Evolutionary conservation across 1,140 invertebrate genomes (phyloP), one percentile per base, ranked within the genome.

Genomic region (Semibalanus balanoides): DNA sequence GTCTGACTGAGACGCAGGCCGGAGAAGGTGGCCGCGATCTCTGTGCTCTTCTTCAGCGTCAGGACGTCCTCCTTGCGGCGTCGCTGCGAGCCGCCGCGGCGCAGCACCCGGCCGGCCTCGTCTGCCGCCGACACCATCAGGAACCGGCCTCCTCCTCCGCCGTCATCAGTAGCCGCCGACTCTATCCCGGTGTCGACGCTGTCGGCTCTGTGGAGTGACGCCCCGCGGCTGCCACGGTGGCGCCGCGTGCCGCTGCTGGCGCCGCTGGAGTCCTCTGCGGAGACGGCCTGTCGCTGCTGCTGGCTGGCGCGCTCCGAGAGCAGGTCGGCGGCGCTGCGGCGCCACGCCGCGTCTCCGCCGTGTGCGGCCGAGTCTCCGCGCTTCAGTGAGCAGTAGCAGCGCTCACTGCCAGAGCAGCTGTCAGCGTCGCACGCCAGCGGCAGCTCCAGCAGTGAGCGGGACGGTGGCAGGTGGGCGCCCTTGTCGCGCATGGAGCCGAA

Each of bases 21-120:
- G 0, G 90, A 91, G 82, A 95, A 94, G 7, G 94, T 84, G 0
- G 92, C 92, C 0, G 92, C 92, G 78, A 93, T 93, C 83, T 95
- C 93, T 0, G 92, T 91, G 25, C 90, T 91, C 82, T 95, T 94
- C 82, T 94, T 94, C 14, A 93, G 91, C 35, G 91, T 91, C 0
- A 94, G 84, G 3, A 77, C 78, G 77, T 80, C 79, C n/a, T 69
- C 72, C 30, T 74, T 76, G 27, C 74, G 64, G 9, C 74, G 74
- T 43, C 74, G 73, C 30, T 81, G 78, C 11, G 80, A 80, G 22
- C 78, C 79, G 22, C 79, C 79, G 28, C 78, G 71, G 79, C 82
- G 83, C 51, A 83, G 80, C 3, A 83, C 78, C 69, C 86, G 83
- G 27, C 87, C 87, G 72, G 85, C 84, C 25, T 85, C 85, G 78